These are phyloP conservation scores for Lethocerus indicus DNA, from an alignment of 1,140 invertebrate genomes.

Conservation along the genomic window DNA sequence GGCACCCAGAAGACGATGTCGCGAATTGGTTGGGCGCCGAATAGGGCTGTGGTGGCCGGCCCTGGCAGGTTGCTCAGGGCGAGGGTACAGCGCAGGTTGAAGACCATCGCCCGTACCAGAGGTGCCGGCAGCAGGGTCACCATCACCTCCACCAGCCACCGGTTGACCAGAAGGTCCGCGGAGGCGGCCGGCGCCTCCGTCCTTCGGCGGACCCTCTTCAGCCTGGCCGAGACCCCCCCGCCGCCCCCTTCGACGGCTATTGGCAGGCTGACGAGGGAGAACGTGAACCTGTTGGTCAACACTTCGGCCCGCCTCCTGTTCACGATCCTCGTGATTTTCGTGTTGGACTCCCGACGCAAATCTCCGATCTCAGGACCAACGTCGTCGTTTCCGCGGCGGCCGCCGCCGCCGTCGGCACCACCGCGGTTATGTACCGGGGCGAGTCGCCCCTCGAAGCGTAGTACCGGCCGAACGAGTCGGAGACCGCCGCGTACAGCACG, in stretches of 20 bases:
- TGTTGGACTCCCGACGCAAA: too few species aligned
- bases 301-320: too few species aligned
- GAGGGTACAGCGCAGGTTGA: too few species aligned
- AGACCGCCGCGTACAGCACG: too few species aligned
- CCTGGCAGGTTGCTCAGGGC: constrained; percentile 28
- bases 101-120: constrained; percentile 21
- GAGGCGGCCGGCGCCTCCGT: constrained; percentile 17
- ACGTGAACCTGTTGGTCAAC: constrained; percentile 21
- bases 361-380: too few species aligned
- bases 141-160: constrained; percentile 25
- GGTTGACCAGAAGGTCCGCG: constrained; percentile 24
- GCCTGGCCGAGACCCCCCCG: constrained; percentile 13
- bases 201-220: constrained; percentile 15
- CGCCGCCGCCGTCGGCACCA: too few species aligned
- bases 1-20: constrained; percentile 28
- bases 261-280: constrained; percentile 21
- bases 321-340: too few species aligned
- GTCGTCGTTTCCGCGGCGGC: too few species aligned
- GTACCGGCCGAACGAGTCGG: too few species aligned
- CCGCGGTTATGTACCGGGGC: too few species aligned
- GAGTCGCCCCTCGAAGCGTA: too few species aligned
- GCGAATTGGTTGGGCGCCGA: constrained; percentile 23
- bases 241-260: constrained; percentile 12
- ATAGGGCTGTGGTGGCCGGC: constrained; percentile 21
- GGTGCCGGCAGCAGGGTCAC: constrained; percentile 23